A percentile compares a stretch with the other conserved stretches of the same genome.
Conservation (phyloP, 2,113 vertebrate genomes). For the Axis porcinus region DNA sequence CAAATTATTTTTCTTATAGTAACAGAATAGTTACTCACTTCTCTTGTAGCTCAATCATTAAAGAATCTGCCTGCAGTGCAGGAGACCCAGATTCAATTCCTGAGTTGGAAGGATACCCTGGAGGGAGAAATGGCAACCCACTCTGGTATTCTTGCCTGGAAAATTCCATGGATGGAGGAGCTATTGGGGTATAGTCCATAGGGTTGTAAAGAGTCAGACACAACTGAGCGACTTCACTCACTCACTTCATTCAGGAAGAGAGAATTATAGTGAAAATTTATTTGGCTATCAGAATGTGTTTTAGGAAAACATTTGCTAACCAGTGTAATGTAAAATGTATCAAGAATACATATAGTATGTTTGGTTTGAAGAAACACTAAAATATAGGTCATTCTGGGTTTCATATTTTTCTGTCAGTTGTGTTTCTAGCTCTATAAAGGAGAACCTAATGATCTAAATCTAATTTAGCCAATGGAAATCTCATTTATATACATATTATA, state of each 20-base stretch:
- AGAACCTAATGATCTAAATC: not conserved
- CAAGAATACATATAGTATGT: not conserved
- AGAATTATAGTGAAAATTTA: not conserved
- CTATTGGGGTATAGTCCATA: not conserved
- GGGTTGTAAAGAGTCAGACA: not conserved
- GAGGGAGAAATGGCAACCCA: not conserved
- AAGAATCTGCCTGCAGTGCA: not conserved
- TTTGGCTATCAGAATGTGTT: not conserved
- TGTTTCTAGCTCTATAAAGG: not conserved
- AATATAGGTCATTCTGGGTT: not conserved
- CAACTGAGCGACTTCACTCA: not conserved
- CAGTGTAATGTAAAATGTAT: not conserved
- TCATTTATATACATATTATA: not conserved
- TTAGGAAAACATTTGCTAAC: not conserved
- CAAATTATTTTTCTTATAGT: not conserved
- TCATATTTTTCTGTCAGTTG: not conserved
- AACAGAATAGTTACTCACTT: not conserved
- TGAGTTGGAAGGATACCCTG: not conserved
- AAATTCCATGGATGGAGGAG: not conserved
- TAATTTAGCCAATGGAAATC: not conserved
- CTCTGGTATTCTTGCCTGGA: not conserved
- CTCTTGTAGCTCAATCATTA: not conserved
- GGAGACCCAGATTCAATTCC: not conserved
- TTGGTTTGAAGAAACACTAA: conserved; percentile 6
- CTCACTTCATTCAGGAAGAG: not conserved